These are phyloP conservation scores for Zonotrichia albicollis DNA, from an alignment of 2,797 vertebrate species.

Conservation along the genomic window DNA sequence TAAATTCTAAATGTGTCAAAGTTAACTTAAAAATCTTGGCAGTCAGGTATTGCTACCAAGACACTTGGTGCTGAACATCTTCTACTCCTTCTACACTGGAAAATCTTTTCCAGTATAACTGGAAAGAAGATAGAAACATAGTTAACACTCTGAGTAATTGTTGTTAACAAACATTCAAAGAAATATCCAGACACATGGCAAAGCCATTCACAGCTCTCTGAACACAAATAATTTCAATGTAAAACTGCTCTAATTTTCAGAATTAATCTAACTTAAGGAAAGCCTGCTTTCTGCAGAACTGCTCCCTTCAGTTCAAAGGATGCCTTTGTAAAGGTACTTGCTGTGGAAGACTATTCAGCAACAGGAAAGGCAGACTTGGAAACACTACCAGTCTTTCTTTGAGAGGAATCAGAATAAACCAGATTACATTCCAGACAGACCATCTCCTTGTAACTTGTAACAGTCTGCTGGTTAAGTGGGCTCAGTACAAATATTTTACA, in stretches of 20 bases:
- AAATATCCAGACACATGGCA: background rate
- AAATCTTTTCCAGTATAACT: background rate
- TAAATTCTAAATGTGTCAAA: background rate
- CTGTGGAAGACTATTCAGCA: background rate
- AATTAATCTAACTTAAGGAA: background rate
- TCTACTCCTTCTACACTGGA: background rate
- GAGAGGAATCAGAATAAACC: background rate
- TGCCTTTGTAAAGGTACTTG: background rate
- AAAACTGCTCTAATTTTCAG: background rate
- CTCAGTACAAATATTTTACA: background rate
- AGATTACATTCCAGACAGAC: background rate
- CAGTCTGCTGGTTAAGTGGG: background rate
- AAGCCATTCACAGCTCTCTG: background rate
- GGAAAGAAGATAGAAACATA: background rate
- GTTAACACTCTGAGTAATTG: background rate
- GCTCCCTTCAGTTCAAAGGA: background rate
- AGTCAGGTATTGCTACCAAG: background rate
- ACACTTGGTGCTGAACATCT: background rate
- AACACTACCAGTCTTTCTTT: background rate
- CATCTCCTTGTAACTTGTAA: background rate
- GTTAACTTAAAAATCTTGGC: background rate
- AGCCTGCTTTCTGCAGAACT: background rate
- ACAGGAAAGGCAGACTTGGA: background rate
- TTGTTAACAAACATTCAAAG: background rate
- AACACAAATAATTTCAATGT: background rate